Conservation (phyloP, 2,888 invertebrate species). For the Temnothorax unifasciatus region DNA sequence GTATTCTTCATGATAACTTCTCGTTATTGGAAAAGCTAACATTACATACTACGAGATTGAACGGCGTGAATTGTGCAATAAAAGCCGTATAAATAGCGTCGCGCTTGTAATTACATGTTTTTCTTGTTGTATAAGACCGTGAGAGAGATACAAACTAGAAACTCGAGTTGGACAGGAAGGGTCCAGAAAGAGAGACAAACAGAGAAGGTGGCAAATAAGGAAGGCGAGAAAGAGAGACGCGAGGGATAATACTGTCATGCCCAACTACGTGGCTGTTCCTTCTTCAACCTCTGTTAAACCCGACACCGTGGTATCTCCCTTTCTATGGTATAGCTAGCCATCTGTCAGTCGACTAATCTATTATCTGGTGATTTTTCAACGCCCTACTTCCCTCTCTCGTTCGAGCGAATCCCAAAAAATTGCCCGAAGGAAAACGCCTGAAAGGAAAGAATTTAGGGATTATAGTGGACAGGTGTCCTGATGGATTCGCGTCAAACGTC, state of each 20-base stretch:
- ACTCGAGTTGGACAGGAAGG: slow-evolving; percentile 19
- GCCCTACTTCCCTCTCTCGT: slow-evolving; percentile 43
- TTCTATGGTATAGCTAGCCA: slow-evolving; percentile 60
- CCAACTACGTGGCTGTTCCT: slow-evolving; percentile 30
- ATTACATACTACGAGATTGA: not conserved
- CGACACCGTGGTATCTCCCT: slow-evolving; percentile 58
- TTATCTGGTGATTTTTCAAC: slow-evolving; percentile 72
- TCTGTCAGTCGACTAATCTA: slow-evolving; percentile 71
- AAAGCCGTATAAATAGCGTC: slow-evolving; percentile 25
- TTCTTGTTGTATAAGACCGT: slow-evolving; percentile 31
- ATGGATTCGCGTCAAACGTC: slow-evolving; percentile 4
- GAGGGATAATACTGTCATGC: slow-evolving; percentile 28
- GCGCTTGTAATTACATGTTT: slow-evolving; percentile 33
- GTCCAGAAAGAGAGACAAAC: not conserved
- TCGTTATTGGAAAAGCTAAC: not conserved
- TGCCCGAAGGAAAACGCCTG: not conserved
- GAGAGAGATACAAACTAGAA: slow-evolving; percentile 42
- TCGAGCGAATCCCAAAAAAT: slow-evolving; percentile 40
- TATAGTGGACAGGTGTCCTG: not conserved
- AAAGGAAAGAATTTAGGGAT: slow-evolving; percentile 20
- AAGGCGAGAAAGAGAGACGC: not conserved
- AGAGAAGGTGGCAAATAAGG: not conserved
- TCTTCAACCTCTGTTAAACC: slow-evolving; percentile 51
- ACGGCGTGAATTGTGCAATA: slow-evolving; percentile 16
- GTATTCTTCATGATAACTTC: not conserved